phyloP scores from a whole-genome alignment of 2,797 vertebrate species.

The Sylvia borin region DNA sequence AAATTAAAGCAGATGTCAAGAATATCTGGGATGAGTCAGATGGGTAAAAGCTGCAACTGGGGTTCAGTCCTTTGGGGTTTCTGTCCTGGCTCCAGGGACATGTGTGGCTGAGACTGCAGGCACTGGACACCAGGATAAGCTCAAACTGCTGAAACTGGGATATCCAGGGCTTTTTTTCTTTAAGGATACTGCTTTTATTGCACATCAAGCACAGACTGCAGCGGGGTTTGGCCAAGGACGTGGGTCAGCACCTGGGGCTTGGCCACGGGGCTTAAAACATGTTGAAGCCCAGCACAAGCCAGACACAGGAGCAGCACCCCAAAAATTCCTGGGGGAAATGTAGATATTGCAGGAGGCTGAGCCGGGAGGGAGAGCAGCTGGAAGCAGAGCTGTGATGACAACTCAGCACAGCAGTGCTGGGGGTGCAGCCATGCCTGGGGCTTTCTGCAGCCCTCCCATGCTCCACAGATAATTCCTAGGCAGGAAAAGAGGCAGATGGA shows the following conservation, averaged over 20 bases:
- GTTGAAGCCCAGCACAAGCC: fast-evolving
- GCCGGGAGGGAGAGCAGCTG: neutral
- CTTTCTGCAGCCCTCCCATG: neutral
- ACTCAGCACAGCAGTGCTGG: fast-evolving
- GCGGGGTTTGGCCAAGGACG: fast-evolving
- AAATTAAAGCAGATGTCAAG: neutral
- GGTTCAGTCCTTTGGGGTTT: neutral
- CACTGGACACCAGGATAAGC: neutral
- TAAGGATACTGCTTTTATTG: neutral
- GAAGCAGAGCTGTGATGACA: neutral
- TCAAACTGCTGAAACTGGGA: neutral
- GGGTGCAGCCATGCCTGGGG: neutral
- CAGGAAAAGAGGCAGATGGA: neutral
- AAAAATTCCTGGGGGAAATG: neutral
- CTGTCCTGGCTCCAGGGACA: neutral
- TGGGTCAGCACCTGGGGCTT: neutral
- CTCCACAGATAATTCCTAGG: neutral
- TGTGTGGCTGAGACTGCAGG: neutral
- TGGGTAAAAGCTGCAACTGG: neutral
- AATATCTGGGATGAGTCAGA: fast-evolving
- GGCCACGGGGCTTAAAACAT: neutral
- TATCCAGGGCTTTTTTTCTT: neutral
- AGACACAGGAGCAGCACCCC: neutral
- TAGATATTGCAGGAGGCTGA: neutral
- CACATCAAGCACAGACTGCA: neutral